Evolutionary conservation across 2,888 invertebrate genomes (phyloP), one percentile per base, ranked within the genome.

Genomic region (Andricus quercusramuli): DNA sequence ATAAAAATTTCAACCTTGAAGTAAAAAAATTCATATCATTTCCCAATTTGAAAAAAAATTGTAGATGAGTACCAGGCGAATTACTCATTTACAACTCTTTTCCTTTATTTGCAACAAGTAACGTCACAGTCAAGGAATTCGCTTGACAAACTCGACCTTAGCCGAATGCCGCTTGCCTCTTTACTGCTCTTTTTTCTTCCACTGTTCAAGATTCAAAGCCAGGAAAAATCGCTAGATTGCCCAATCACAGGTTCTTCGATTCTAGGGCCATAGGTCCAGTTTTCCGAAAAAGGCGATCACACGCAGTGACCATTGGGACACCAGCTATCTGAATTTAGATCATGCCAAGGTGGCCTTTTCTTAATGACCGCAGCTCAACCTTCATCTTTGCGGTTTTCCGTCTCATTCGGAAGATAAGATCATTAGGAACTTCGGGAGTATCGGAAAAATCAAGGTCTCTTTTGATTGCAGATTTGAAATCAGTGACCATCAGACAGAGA

Each of bases 271-370:
- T 66, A 81, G 84, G 77, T 86, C 86, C 81, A 86, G 86, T 88
- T 89, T 89, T 88, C 90, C 86, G 77, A 85, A 89, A 89, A 90
- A 89, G 91, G 90, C 78, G 82, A 88, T 84, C 80, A 79, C 77
- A 67, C 68, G 44, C 82, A 86, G 83, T 81, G 87, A 86, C 82
- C 86, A 86, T 83, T 82, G 83, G 82, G 78, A 81, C 82, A 80
- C 81, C 70, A 81, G 77, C 80, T 83, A 84, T 82, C 81, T 82
- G 82, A 80, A 85, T 85, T 85, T 82, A 86, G 79, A 89, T 80
- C 86, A 88, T 90, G 91, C 90, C 90, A 91, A 91, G 91, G 91
- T 90, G 87, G 87, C 84, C 79, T 68, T 79, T 85, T 79, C 77
- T 79, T 59, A 77, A 80, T 83, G 70, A 77, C 80, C 83, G 81